Base-by-base conservation (phyloP, 2,888 invertebrate species). In the Oligia strigilis region DNA sequence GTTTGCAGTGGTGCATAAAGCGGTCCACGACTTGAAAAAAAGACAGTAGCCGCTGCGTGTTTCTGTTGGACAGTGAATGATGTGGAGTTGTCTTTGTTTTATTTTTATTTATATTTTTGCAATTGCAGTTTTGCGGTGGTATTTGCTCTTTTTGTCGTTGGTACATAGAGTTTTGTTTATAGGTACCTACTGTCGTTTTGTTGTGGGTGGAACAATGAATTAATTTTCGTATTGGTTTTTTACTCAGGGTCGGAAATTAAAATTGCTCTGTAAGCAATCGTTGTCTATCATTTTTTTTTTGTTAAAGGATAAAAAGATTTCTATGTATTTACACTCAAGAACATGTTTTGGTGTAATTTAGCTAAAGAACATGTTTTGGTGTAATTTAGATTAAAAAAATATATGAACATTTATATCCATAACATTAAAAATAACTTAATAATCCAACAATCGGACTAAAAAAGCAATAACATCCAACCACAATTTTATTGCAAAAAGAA, bases 11-110 rank as follows among this genome's bases (percentile, higher is more conserved):
- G 91, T 90, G 96, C 95, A 96, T 97, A 92, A 95, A 92, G 92
- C 95, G 89, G 91, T 94, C 93, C 96, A 91, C 89, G 89, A 84
- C 83, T 83, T 87, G 90, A 88, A 89, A 92, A 95, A 96, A 96
- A 95, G 92, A 95, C 96, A 87, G 96, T 96, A 96, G 97, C 96
- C 86, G 93, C 94, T 93, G 95, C 95, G 94, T 94, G 93, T 94
- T 93, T 90, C 82, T 82, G 83, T 78, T 81, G 94, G 92, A 95
- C 95, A 95, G 88, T 92, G 94, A 94, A 90, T 94, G 94, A 94
- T 92, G 93, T 93, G 91, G 95, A 95, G 94, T 82, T 78, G 92
- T 79, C 86, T 90, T 91, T 90, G 90, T 91, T 91, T 91, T 86
- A 87, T 84, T 90, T 90, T 90, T 88, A 84, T 90, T 88, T 90